Base-by-base conservation (phyloP, 30 jellyfish, hydroid and myxozoan genomes). In the Cassiopea xamachana region DNA sequence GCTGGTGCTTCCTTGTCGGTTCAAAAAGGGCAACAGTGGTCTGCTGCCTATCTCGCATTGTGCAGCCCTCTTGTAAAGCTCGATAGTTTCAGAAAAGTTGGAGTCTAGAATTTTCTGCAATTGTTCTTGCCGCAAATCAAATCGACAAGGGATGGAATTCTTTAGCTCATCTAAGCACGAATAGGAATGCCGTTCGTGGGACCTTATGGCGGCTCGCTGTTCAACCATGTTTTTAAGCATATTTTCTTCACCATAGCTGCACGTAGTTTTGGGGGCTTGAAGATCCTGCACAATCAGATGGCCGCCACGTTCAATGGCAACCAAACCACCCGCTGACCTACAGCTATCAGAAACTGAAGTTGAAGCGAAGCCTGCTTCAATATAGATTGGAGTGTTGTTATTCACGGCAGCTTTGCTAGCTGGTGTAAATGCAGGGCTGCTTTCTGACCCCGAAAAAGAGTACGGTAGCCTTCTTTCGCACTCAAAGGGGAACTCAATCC, bases 71-170 rank as follows among this genome's bases (percentile, higher is more conserved):
- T 83, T 69, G 70, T 48, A 83, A 0, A 46, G 49, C 13, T 51
- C 92, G 27, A 83, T 48, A 14, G 85, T 83, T 69, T 70, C 92
- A 17, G 85, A 51, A 73, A 83, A 70, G 12, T 59, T 70, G 1
- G 14, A n/a, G 48, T 84, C 68, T 4, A 84, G 49, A 7, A 12
- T 48, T 17, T 12, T 49, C 77, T 84, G 48, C n/a, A 84, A 73
- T 14, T 7, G 62, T 13, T 72, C 61, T 46, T 84, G 85, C 62
- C 71, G 78, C 19, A 16, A 44, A 84, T 61, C 60, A 12, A 43
- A 69, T 69, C 92, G 68, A 50, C 55, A 72, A 18, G 80, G 80
- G 15, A 71, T 71, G 58, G 48, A 8, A 2, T 39, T n/a, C 51
- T 43, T 17, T 19, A 71, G 2, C 15, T 19, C 55, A 18, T 71